A percentile compares a stretch with the other conserved stretches of the same genome.
phyloP scores from a whole-genome alignment of 2,113 vertebrate genomes.

The Typhlomys cinereus region DNA sequence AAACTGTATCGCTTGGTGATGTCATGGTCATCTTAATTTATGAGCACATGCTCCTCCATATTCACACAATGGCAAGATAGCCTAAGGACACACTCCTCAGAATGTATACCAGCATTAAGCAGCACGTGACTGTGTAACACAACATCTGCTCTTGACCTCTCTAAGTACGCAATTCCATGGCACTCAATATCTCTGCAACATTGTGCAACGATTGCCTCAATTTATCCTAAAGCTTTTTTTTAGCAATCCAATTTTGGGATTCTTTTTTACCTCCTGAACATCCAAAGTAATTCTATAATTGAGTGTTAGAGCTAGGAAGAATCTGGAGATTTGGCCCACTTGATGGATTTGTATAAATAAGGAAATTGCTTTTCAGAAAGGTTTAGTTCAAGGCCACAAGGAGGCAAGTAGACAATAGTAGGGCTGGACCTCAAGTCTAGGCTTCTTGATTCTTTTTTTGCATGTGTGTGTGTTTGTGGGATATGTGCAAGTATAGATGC shows the following conservation, averaged over 20 bases:
- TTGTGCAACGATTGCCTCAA: not conserved
- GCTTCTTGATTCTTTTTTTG: not conserved
- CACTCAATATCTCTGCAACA: not conserved
- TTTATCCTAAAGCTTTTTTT: not conserved
- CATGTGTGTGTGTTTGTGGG: no score
- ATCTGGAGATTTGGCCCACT: not conserved
- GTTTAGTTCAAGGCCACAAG: slow-evolving; percentile 21
- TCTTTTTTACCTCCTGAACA: not conserved
- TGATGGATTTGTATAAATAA: not conserved
- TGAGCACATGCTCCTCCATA: not conserved
- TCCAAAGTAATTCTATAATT: not conserved
- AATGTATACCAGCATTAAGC: not conserved
- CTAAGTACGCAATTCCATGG: not conserved
- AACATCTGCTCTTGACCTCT: not conserved
- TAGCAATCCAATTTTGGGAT: not conserved
- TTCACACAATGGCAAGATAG: not conserved
- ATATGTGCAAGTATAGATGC: no score
- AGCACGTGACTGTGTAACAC: not conserved
- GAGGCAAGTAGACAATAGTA: not conserved
- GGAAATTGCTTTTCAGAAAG: not conserved
- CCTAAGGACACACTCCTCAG: not conserved
- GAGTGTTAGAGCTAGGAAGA: not conserved
- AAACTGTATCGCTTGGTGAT: not conserved
- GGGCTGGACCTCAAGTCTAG: not conserved
- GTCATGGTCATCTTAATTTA: not conserved